Evolutionary conservation across 1,140 invertebrate genomes (phyloP).

Genomic region (Drosophila santomea): DNA sequence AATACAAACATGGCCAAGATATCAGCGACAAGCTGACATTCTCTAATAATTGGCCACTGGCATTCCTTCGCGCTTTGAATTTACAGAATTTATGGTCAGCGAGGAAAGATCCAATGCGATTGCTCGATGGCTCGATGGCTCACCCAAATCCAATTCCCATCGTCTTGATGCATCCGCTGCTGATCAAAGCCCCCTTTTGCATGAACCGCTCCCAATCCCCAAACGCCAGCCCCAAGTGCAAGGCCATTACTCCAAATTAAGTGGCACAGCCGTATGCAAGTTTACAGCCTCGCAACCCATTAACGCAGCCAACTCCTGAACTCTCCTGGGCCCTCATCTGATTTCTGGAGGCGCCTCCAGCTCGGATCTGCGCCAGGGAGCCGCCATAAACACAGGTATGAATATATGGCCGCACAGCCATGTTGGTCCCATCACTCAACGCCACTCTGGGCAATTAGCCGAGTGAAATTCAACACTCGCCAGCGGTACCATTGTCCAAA

Average conservation of each 20-base stretch:
- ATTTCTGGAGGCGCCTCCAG: conserved; percentile 61
- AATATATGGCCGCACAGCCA: conserved; percentile 55
- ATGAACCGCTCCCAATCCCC: background rate
- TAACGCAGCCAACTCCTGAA: conserved; percentile 34
- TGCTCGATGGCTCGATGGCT: conserved; percentile 26
- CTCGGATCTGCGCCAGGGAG: conserved; percentile 32
- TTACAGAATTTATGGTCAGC: conserved; percentile 81
- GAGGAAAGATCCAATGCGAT: conserved; percentile 42
- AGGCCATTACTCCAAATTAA: conserved; percentile 68
- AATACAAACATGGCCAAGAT: conserved; percentile 82
- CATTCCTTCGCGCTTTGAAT: conserved; percentile 83
- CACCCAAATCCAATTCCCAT: conserved; percentile 38
- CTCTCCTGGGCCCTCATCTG: conserved; percentile 20
- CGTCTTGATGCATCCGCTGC: conserved; percentile 56
- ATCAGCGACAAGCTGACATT: conserved; percentile 82
- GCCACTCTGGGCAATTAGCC: conserved; percentile 65
- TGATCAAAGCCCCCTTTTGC: background rate
- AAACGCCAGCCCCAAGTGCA: background rate
- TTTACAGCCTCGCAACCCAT: conserved; percentile 63
- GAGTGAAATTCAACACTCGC: conserved; percentile 79
- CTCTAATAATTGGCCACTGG: conserved; percentile 82
- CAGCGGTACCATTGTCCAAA: conserved; percentile 74
- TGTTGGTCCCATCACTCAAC: conserved; percentile 54
- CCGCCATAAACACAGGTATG: conserved; percentile 40
- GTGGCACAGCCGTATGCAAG: conserved; percentile 63